These are phyloP conservation scores for Antennarius maculatus DNA, from an alignment of 2,797 vertebrate species.

Conservation along the genomic window DNA sequence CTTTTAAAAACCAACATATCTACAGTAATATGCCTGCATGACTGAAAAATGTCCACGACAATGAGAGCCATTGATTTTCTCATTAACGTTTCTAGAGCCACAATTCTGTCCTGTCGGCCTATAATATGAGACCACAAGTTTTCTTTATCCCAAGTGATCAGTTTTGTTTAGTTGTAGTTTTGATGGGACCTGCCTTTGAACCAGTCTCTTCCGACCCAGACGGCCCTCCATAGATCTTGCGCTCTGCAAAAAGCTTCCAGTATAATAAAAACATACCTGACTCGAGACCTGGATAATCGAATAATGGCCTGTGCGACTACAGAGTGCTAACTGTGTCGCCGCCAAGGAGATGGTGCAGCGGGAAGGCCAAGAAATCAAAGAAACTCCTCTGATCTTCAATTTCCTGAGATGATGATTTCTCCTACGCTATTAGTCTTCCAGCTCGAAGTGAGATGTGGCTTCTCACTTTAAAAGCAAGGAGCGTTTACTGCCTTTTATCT, in stretches of 20 bases:
- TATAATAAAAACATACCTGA: slow-evolving; percentile 66
- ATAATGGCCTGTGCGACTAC: slow-evolving; percentile 53
- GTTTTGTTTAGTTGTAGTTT: slow-evolving; percentile 65
- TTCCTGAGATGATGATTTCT: slow-evolving; percentile 53
- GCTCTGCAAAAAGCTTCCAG: slow-evolving; percentile 50
- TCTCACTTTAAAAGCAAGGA: slow-evolving; percentile 36
- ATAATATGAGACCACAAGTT: slow-evolving; percentile 73
- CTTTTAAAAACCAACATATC: slow-evolving; percentile 21
- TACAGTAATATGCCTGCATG: slow-evolving; percentile 18
- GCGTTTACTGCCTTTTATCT: slow-evolving; percentile 41
- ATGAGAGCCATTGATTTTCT: slow-evolving; percentile 73
- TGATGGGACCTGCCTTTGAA: slow-evolving; percentile 57
- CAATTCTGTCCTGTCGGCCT: slow-evolving; percentile 60
- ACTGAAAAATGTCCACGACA: slow-evolving; percentile 49
- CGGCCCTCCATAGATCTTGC: slow-evolving; percentile 34
- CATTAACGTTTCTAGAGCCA: slow-evolving; percentile 47
- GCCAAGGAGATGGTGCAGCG: slow-evolving; percentile 19
- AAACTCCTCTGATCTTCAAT: slow-evolving; percentile 60
- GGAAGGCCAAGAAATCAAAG: slow-evolving; percentile 53
- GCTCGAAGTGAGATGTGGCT: slow-evolving; percentile 29
- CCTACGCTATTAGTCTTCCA: slow-evolving; percentile 44
- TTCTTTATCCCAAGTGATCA: slow-evolving; percentile 71
- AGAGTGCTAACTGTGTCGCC: slow-evolving; percentile 49
- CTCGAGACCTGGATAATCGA: slow-evolving; percentile 54
- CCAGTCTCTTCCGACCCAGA: slow-evolving; percentile 49